Evolutionary conservation across 2,888 invertebrate genomes (phyloP), one percentile per base, ranked within the genome.

Genomic region (Hedychridium roseum): DNA sequence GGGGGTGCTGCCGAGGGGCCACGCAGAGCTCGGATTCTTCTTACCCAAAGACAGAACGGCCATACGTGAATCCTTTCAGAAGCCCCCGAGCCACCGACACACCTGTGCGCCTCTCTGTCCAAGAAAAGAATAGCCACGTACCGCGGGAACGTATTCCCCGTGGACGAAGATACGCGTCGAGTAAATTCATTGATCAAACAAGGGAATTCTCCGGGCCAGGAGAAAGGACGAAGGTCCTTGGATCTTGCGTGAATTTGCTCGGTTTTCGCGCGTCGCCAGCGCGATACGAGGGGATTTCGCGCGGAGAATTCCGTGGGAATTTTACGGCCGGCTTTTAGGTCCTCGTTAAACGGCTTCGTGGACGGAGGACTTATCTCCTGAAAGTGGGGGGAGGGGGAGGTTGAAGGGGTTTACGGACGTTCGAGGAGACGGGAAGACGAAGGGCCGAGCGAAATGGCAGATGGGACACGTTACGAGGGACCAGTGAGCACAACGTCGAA

Each of bases 341-440:
- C 41, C 57, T 55, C 57, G 54, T 62, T 61, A 60, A 60, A 57
- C 40, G 37, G 14, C 27, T n/a, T n/a, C n/a, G n/a, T n/a, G n/a
- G 37, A 14, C 30, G 32, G 36, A 32, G 26, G 40, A 46, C 46
- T 50, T 46, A 46, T 43, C 50, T 34, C 11, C 20, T 16, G 34
- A 7, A 27, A 2, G 40, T 28, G 3, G 9, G 41, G 1, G 7
- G 34, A 2, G 40, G 36, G 3, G 9, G 41, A 0, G 37, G 31
- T 38, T 9, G 15, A 18, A 43, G 35, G 17, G 26, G 32, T 28
- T 16, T 35, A 37, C 30, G 36, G 34, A 34, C 28, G 14, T 41
- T 35, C 36, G 12, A 27, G 12, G 28, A 45, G 14, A 2, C 16
- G 15, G 27, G 11, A 15, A 27, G 27, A 15, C n/a, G n/a, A n/a